A percentile compares a stretch with the other conserved stretches of the same genome.
Conservation (phyloP, 2,888 invertebrate genomes). For the Perithous albicinctus region DNA sequence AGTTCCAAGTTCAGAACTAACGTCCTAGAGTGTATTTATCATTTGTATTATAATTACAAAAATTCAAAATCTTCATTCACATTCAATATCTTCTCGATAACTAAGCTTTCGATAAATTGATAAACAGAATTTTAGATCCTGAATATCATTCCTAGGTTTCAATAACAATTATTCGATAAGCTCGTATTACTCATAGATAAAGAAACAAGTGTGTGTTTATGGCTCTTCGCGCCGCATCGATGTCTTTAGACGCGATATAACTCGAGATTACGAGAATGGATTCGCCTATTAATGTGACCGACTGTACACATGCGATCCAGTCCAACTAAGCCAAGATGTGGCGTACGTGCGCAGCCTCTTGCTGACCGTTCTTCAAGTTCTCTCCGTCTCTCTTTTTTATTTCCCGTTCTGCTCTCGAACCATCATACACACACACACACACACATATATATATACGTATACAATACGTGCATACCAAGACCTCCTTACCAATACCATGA, state of each 20-base stretch:
- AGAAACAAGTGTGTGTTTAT: neutral
- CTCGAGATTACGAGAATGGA: neutral
- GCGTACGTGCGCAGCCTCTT: constrained; percentile 28
- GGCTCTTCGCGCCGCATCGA: neutral
- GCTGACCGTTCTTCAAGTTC: constrained; percentile 23
- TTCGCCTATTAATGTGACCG: constrained; percentile 18
- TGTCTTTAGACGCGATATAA: neutral
- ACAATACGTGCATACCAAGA: constrained; percentile 11
- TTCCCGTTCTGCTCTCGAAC: constrained; percentile 37
- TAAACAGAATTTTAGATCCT: too few species aligned
- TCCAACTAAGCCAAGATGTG: neutral
- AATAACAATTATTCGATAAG: too few species aligned
- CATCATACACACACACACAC: neutral
- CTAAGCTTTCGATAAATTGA: too few species aligned
- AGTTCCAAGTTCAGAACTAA: too few species aligned
- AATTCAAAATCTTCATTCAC: too few species aligned
- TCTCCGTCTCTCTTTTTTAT: constrained; percentile 2
- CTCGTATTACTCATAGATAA: neutral
- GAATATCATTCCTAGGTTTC: too few species aligned
- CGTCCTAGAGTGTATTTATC: too few species aligned
- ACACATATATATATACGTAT: neutral
- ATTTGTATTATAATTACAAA: too few species aligned
- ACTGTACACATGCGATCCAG: constrained; percentile 9
- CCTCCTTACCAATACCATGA: constrained; percentile 46
- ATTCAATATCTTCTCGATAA: too few species aligned